Evolutionary conservation across 64 coral and sea anemone species (phyloP).

Genomic region (Actinia tenebrosa): DNA sequence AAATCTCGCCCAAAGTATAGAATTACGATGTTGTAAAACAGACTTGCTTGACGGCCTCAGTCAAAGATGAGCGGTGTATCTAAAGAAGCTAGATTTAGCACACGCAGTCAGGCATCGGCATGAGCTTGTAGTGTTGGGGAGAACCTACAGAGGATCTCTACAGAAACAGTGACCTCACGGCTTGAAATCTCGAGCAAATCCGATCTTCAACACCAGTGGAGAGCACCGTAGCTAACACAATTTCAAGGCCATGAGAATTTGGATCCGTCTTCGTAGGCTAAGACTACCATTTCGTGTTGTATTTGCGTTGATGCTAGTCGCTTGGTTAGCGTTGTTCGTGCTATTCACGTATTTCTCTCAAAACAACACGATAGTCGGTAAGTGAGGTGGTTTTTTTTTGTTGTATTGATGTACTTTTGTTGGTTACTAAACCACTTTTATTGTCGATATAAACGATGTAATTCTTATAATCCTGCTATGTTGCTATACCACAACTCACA

Average conservation of each 20-base stretch:
- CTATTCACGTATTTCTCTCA: background rate
- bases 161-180: slow-evolving; percentile 6
- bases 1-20: background rate
- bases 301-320: background rate
- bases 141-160: background rate
- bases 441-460: background rate
- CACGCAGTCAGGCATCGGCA: background rate
- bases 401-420: background rate
- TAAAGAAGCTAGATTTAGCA: background rate
- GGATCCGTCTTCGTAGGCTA: background rate
- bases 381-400: background rate
- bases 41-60: background rate
- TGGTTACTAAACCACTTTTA: background rate
- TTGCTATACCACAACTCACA: background rate
- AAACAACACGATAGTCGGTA: background rate
- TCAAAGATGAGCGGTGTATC: background rate
- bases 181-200: background rate
- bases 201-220: background rate
- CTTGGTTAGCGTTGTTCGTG: background rate
- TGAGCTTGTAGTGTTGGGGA: background rate
- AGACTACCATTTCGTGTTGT: slow-evolving; percentile 6
- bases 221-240: background rate
- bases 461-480: background rate
- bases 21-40: background rate
- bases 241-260: background rate